Percentiles rank a stretch among this genome's conserved stretches.
phyloP scores from a whole-genome alignment of 2,113 vertebrate species.

The Potamarius usumacintae region DNA sequence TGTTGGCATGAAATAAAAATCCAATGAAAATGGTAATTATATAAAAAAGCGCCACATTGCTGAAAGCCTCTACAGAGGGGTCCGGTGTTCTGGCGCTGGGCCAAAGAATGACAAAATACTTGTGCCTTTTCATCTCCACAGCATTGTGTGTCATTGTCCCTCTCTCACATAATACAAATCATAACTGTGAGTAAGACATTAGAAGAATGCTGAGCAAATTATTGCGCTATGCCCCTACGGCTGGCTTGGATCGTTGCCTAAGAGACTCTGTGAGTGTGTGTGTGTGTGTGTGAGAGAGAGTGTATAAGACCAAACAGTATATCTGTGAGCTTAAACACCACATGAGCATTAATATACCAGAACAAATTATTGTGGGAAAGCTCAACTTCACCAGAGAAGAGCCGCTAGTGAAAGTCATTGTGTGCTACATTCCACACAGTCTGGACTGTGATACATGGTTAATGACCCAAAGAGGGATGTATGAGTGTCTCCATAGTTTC shows the following conservation, averaged over 20 bases:
- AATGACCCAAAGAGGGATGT: slow-evolving; percentile 76
- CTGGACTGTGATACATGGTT: slow-evolving; percentile 77
- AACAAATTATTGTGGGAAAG: slow-evolving; percentile 53
- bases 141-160: slow-evolving; percentile 28
- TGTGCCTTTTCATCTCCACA: slow-evolving; percentile 57
- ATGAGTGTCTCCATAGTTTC: slow-evolving; percentile 76
- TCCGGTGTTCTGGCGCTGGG: slow-evolving; percentile 56
- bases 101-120: slow-evolving; percentile 66
- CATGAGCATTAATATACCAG: slow-evolving; percentile 54
- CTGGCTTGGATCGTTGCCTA: slow-evolving; percentile 47
- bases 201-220: slow-evolving; percentile 61
- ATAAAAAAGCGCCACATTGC: slow-evolving; percentile 67
- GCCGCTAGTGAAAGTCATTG: slow-evolving; percentile 32
- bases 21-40: slow-evolving; percentile 84
- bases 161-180: slow-evolving; percentile 51
- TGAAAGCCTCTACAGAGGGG: slow-evolving; percentile 61
- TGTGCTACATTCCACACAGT: slow-evolving; percentile 52
- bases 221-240: slow-evolving; percentile 48
- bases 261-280: slow-evolving; percentile 32
- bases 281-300: slow-evolving; percentile 25
- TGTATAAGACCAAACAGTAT: background rate
- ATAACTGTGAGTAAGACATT: slow-evolving; percentile 57
- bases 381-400: slow-evolving; percentile 37
- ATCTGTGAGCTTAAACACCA: slow-evolving; percentile 46
- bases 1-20: slow-evolving; percentile 78